Base-by-base conservation (phyloP, 2,888 invertebrate species). In the Andrena flavipes region DNA sequence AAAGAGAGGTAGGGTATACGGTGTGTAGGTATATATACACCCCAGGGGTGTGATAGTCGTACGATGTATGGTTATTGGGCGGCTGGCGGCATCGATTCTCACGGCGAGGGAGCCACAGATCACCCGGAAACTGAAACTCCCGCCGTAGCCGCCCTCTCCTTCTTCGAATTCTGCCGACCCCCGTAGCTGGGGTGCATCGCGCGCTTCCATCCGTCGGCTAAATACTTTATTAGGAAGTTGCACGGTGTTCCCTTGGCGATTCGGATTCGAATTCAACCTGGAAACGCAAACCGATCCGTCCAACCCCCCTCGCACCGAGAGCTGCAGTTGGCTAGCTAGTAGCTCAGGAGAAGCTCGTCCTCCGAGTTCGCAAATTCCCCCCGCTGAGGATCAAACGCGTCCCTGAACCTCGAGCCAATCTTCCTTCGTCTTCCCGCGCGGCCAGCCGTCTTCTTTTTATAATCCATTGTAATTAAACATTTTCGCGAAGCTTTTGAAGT, bases 41-140 rank as follows among this genome's bases (percentile, higher is more conserved):
- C 93, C 92, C 92, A 78, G 84, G 93, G 93, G 93, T 92, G 93
- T 93, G 92, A 93, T 93, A 92, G 91, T 88, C 89, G 88, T 91
- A 91, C 90, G 92, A 93, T 92, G 93, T 92, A 93, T 93, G 93
- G 94, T 93, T 94, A 94, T 94, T 94, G 93, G 93, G 91, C 92
- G 92, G 92, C 91, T 91, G 92, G 91, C 91, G 91, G 93, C 93
- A 94, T 94, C 94, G 93, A 94, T 94, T 94, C 93, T 93, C 93
- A 92, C 92, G 91, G 89, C 93, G 89, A 93, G 93, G 93, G 93
- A 93, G 92, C 93, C 92, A 93, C 93, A 93, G 93, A 93, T 93
- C 93, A 93, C 92, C 91, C 90, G 91, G 89, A 92, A 93, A 93
- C 93, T 92, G 91, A 93, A 92, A 93, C 93, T 92, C 90, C 88